Evolutionary conservation across 2,888 invertebrate genomes (phyloP).

Genomic region (Oegoconia quadripuncta): DNA sequence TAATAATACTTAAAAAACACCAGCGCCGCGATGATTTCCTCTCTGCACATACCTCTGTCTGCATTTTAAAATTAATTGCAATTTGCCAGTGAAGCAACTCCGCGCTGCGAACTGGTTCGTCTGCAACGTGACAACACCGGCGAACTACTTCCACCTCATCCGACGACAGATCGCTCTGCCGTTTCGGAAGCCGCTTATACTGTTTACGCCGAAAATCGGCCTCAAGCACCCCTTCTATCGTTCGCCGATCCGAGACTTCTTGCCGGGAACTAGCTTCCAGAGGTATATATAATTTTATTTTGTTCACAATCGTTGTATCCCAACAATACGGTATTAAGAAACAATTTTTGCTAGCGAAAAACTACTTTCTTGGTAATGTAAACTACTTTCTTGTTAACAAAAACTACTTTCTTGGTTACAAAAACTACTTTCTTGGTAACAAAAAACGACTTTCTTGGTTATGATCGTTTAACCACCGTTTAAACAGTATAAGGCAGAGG

Average conservation of each 20-base stretch:
- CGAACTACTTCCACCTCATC: constrained; percentile 88
- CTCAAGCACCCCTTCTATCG: constrained; percentile 86
- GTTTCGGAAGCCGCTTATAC: constrained; percentile 88
- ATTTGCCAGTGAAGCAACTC: constrained; percentile 81
- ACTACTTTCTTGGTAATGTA: no score
- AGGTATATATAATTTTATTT: constrained; percentile 49
- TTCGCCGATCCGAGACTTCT: constrained; percentile 84
- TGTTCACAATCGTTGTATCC: no score
- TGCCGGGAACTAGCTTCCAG: constrained; percentile 73
- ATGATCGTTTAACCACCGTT: no score
- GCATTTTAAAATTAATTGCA: background rate
- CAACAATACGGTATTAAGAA: no score
- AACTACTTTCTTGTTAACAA: no score
- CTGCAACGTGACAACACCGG: constrained; percentile 86
- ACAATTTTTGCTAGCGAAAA: no score
- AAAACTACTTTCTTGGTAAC: no score
- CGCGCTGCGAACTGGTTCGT: constrained; percentile 85
- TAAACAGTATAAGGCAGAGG: no score
- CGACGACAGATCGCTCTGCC: constrained; percentile 87
- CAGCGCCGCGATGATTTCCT: background rate
- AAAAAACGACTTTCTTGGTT: no score
- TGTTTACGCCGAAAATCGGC: constrained; percentile 88
- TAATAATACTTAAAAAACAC: no score
- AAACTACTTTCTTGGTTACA: no score
- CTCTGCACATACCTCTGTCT: no score